Conservation (phyloP, 1,140 invertebrate genomes). For the Heliconius hermathena region DNA sequence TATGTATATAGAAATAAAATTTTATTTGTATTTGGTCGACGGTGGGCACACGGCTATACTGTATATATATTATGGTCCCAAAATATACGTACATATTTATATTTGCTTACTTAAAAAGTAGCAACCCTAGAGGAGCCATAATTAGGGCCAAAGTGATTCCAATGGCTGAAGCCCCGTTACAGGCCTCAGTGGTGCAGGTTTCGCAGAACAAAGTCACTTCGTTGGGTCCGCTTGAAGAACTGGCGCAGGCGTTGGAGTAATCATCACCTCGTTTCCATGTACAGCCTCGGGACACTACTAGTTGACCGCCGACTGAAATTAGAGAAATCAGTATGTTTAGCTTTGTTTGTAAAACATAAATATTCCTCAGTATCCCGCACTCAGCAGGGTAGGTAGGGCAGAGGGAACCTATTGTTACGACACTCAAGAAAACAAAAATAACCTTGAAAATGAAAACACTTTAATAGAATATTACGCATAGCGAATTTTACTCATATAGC, state of each 20-base stretch:
- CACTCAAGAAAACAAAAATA: too few species aligned
- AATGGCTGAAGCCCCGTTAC: conserved; percentile 77
- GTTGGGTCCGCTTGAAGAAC: conserved; percentile 70
- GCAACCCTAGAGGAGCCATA: conserved; percentile 66
- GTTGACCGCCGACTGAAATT: conserved; percentile 77
- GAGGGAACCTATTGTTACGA: too few species aligned
- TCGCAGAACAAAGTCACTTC: conserved; percentile 82
- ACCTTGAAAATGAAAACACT: too few species aligned
- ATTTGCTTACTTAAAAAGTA: conserved; percentile 68
- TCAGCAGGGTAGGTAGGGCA: too few species aligned
- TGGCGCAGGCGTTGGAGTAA: conserved; percentile 79
- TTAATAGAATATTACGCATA: too few species aligned
- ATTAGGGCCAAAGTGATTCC: conserved; percentile 73
- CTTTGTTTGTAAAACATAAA: too few species aligned
- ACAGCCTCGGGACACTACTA: conserved; percentile 80
- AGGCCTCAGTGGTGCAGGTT: conserved; percentile 81
- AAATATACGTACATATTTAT: conserved; percentile 33
- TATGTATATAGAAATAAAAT: background rate
- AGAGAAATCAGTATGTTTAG: background rate
- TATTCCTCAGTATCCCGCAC: too few species aligned
- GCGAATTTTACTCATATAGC: too few species aligned
- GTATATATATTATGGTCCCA: conserved; percentile 45
- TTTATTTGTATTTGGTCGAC: conserved; percentile 34
- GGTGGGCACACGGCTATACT: conserved; percentile 45
- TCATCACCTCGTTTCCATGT: conserved; percentile 82